A percentile compares a stretch with the other conserved stretches of the same genome.
Evolutionary conservation across 2,797 vertebrate genomes (phyloP).

Genomic region (Selene dorsalis): DNA sequence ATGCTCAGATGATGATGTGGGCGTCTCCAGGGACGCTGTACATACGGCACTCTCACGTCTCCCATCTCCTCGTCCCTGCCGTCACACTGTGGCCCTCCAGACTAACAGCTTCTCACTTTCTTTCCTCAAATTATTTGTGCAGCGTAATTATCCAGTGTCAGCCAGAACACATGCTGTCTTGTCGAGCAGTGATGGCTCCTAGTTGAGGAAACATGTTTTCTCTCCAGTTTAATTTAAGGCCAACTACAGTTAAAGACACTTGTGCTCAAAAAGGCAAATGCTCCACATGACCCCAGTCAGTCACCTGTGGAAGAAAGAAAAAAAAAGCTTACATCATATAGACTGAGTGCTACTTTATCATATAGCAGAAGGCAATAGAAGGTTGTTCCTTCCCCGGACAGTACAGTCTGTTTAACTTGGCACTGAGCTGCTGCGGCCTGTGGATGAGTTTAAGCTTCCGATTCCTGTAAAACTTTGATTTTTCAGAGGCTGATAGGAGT

Average conservation of each 20-base stretch:
- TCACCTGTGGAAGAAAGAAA: conserved; percentile 27
- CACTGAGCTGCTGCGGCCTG: conserved; percentile 20
- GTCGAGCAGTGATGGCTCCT: conserved; percentile 34
- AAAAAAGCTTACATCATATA: conserved; percentile 23
- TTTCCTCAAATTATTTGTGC: conserved; percentile 41
- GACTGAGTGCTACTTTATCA: conserved; percentile 24
- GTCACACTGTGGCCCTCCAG: conserved; percentile 19
- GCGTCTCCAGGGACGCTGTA: conserved; percentile 56
- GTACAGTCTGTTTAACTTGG: conserved; percentile 62
- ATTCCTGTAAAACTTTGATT: conserved; percentile 59
- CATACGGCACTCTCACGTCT: conserved; percentile 60
- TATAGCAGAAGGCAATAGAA: conserved; percentile 41
- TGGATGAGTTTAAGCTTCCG: conserved; percentile 56
- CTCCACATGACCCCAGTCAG: conserved; percentile 19
- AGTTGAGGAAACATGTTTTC: conserved; percentile 41
- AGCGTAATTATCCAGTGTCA: conserved; percentile 59
- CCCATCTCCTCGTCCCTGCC: conserved; percentile 38
- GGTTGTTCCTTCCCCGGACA: conserved; percentile 28
- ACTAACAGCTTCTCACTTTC: conserved; percentile 48
- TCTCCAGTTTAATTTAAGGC: conserved; percentile 15
- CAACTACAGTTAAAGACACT: conserved; percentile 25
- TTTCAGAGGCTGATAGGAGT: conserved; percentile 36
- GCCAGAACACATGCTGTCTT: conserved; percentile 43
- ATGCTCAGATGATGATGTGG: conserved; percentile 71
- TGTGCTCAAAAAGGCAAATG: conserved; percentile 29